Percentiles rank a stretch among this genome's conserved stretches.
These are phyloP conservation scores for Gisinianus flammeolus DNA, from an alignment of 2,888 invertebrate genomes.

Conservation along the genomic window DNA sequence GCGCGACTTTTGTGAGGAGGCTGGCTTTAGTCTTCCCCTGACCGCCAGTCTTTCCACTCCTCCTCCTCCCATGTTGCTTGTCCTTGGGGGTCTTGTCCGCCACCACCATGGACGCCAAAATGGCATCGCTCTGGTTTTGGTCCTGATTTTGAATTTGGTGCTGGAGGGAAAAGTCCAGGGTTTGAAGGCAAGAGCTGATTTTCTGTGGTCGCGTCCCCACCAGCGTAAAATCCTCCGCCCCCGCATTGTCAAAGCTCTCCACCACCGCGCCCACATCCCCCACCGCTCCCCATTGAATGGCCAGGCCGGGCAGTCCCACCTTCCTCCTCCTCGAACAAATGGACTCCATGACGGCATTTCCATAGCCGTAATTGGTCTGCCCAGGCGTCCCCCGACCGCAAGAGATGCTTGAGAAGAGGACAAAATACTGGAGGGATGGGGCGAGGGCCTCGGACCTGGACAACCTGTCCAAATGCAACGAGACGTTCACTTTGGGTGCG, in stretches of 20 bases:
- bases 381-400: conserved; percentile 85
- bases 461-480: conserved; percentile 71
- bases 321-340: not conserved
- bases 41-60: too few relatives aligned
- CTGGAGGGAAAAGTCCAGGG: conserved; percentile 72
- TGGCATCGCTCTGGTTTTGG: conserved; percentile 62
- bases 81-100: too few relatives aligned
- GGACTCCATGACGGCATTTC: conserved; percentile 10
- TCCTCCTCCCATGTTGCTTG: too few relatives aligned
- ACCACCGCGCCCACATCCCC: conserved; percentile 66
- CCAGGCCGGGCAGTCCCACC: not conserved
- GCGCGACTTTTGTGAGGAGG: too few relatives aligned
- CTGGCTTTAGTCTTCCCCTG: too few relatives aligned
- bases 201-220: conserved; percentile 75
- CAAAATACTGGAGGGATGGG: conserved; percentile 72
- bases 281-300: conserved; percentile 64
- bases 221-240: not conserved
- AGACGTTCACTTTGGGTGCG: conserved; percentile 65
- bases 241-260: conserved; percentile 61
- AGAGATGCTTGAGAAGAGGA: conserved; percentile 88
- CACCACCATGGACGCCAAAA: conserved; percentile 84
- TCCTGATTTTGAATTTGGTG: conserved; percentile 68
- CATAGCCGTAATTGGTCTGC: conserved; percentile 8
- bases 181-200: conserved; percentile 79
- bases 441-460: conserved; percentile 70